A percentile compares a stretch with the other conserved stretches of the same genome.
These are phyloP conservation scores for Hypotaenidia okinawae DNA, from an alignment of 2,797 vertebrate genomes.

Conservation along the genomic window DNA sequence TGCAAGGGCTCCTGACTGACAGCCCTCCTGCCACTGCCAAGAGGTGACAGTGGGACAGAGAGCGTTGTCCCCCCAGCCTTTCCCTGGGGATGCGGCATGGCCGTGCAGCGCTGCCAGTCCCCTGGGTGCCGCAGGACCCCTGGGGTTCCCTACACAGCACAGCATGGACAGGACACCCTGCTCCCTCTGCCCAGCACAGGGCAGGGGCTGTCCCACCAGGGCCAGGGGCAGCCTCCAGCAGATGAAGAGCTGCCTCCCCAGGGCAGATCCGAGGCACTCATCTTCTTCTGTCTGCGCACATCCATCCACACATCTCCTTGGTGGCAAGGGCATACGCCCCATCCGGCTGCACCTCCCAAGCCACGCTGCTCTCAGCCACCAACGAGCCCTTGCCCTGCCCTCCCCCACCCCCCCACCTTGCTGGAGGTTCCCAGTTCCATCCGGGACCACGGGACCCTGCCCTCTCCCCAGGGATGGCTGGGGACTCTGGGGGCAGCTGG, in stretches of 20 bases:
- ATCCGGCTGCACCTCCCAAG: not conserved
- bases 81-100: not conserved
- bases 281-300: not conserved
- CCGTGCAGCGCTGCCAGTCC: accelerated
- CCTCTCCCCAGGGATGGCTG: not conserved
- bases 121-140: not conserved
- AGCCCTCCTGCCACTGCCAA: not conserved
- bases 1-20: not conserved
- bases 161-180: not conserved
- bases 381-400: not conserved
- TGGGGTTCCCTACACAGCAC: accelerated
- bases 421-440: not conserved
- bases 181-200: not conserved
- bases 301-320: not conserved
- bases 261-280: not conserved
- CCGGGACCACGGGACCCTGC: not conserved
- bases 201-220: not conserved
- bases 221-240: not conserved
- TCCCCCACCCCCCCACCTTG: not conserved
- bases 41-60: not conserved
- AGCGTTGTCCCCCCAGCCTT: not conserved
- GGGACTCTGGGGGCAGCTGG: not conserved
- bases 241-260: accelerated
- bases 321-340: accelerated
- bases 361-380: not conserved